Percentiles rank a stretch among this genome's conserved stretches.
phyloP scores from a whole-genome alignment of 2,797 vertebrate genomes.

The Arnoldichthys spilopterus region DNA sequence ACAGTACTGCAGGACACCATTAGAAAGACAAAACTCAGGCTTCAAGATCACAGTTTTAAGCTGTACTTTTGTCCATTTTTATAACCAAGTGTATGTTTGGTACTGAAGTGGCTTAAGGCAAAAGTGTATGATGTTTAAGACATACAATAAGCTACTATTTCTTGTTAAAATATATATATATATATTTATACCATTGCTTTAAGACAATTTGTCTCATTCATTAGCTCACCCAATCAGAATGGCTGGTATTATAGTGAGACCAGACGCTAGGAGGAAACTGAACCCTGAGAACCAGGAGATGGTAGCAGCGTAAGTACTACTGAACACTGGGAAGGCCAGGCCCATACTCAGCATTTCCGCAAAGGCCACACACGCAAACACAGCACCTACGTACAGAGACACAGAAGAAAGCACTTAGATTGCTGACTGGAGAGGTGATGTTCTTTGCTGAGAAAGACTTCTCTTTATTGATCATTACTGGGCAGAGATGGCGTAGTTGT shows the following conservation, averaged over 20 bases:
- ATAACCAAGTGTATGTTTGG: no score
- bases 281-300: conserved; percentile 85
- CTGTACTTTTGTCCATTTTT: no score
- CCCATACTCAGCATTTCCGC: conserved; percentile 78
- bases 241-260: conserved; percentile 76
- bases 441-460: background rate
- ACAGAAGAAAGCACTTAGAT: background rate
- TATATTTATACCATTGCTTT: no score
- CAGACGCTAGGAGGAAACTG: conserved; percentile 78
- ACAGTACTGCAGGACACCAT: conserved; percentile 44
- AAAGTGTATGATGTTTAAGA: no score
- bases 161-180: no score
- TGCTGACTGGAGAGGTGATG: background rate
- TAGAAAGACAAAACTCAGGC: background rate
- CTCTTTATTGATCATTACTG: background rate
- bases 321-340: conserved; percentile 72
- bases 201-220: background rate
- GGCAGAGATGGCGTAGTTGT: no score
- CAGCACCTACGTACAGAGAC: conserved; percentile 70
- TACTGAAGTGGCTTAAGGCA: no score
- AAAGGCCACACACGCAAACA: conserved; percentile 85
- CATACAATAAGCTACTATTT: no score
- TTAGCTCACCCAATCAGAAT: conserved; percentile 76
- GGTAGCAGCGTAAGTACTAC: conserved; percentile 79
- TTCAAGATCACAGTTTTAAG: background rate